phyloP scores from a whole-genome alignment of 1,140 invertebrate species.

The Scaptomyza graminum region DNA sequence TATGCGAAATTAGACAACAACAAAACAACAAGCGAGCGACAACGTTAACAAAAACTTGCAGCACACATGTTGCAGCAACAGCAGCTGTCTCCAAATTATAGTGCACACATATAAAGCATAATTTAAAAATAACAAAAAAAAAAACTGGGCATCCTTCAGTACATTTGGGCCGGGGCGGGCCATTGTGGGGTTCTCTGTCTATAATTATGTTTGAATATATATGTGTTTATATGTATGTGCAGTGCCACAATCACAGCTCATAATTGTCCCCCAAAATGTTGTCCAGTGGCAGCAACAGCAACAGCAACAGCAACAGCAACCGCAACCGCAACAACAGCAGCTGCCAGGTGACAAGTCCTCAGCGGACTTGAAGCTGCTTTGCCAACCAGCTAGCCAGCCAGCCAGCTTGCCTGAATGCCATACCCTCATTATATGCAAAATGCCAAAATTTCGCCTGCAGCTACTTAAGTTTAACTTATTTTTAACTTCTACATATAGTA shows the following conservation, averaged over 20 bases:
- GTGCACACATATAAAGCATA: conserved; percentile 42
- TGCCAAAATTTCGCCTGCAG: conserved; percentile 59
- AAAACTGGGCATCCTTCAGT: conserved; percentile 37
- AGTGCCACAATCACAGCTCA: conserved; percentile 67
- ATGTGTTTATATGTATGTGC: conserved; percentile 1
- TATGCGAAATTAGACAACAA: conserved; percentile 31
- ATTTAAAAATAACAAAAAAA: conserved; percentile 65
- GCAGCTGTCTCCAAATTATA: conserved; percentile 50
- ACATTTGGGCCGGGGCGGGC: neutral
- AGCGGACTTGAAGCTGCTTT: conserved; percentile 20
- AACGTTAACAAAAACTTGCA: conserved; percentile 42
- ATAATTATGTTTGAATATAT: conserved; percentile 48
- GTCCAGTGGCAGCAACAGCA: conserved; percentile 8
- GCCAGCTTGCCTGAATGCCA: neutral
- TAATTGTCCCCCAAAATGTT: conserved; percentile 69
- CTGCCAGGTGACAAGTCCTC: conserved; percentile 70
- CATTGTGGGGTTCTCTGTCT: conserved; percentile 18
- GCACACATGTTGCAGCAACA: conserved; percentile 44
- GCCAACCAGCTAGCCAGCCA: neutral
- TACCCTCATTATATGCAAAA: conserved; percentile 81
- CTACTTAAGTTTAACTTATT: conserved; percentile 81
- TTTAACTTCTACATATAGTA: conserved; percentile 75
- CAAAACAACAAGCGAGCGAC: conserved; percentile 2
- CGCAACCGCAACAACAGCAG: conserved; percentile 10
- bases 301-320: neutral